These are phyloP conservation scores for Lycocerus yunnanus DNA, from an alignment of 2,888 invertebrate species.

Conservation along the genomic window DNA sequence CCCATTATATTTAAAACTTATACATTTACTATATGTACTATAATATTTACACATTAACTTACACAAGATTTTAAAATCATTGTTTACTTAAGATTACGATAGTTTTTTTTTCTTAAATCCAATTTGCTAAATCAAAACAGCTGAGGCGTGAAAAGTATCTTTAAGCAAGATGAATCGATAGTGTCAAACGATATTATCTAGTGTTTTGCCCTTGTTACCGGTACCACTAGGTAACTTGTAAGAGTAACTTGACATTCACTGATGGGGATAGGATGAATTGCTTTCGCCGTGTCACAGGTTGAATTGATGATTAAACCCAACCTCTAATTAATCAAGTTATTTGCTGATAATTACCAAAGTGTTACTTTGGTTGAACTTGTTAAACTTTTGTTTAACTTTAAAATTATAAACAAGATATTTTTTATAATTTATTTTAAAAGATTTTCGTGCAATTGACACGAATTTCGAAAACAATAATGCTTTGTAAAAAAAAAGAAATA, in stretches of 20 bases:
- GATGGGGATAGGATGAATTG: conserved; percentile 21
- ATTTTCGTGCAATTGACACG: no score
- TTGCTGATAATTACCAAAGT: conserved; percentile 18
- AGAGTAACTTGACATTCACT: conserved; percentile 19
- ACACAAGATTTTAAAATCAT: neutral
- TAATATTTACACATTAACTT: neutral
- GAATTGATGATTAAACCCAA: conserved; percentile 20
- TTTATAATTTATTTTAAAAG: neutral
- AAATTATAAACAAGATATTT: neutral
- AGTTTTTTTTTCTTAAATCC: neutral
- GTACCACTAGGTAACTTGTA: conserved; percentile 19
- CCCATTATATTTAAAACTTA: no score
- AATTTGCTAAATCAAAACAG: neutral
- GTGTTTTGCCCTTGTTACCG: conserved; percentile 21
- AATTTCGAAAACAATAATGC: no score
- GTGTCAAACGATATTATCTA: conserved; percentile 27
- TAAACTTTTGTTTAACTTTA: neutral
- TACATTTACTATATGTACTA: no score
- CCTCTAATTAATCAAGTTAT: conserved; percentile 20
- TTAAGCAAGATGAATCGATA: conserved; percentile 26
- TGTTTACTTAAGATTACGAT: neutral
- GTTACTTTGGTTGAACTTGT: neutral
- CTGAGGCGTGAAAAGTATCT: neutral
- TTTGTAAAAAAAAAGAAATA: no score
- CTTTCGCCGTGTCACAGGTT: conserved; percentile 19